Conservation (phyloP, 2,888 invertebrate genomes). For the Lordiphosa andalusiaca region DNA sequence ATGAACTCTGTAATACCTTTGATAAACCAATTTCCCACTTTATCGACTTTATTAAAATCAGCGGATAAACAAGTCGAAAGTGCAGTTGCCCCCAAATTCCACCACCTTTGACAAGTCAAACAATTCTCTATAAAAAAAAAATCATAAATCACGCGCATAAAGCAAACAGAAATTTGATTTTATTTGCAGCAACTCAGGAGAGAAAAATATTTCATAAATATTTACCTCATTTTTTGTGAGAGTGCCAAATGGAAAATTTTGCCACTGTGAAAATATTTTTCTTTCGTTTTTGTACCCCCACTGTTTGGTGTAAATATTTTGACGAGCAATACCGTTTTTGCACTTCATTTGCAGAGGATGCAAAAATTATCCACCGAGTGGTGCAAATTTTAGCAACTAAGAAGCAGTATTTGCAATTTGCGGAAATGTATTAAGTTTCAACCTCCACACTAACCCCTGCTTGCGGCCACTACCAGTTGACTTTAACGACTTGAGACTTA, state of each 20-base stretch:
- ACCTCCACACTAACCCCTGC: not conserved
- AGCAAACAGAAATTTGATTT: conserved; percentile 35
- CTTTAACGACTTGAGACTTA: conserved; percentile 31
- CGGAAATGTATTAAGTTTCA: conserved; percentile 1
- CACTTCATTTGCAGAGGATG: conserved; percentile 30
- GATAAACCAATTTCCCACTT: conserved; percentile 15
- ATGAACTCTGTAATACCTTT: conserved; percentile 40
- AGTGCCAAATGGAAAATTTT: conserved; percentile 12
- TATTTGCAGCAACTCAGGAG: conserved; percentile 24
- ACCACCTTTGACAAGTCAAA: conserved; percentile 19
- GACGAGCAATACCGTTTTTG: conserved; percentile 15
- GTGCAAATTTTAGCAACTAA: conserved; percentile 8
- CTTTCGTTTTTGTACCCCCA: conserved; percentile 25
- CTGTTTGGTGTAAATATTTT: conserved; percentile 39
- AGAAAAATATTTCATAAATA: conserved; percentile 41
- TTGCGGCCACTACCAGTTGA: conserved; percentile 27
- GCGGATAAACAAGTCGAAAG: not conserved
- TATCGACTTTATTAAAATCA: conserved; percentile 10
- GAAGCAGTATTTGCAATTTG: not conserved
- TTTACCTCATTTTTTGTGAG: conserved; percentile 24
- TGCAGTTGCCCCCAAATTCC: not conserved
- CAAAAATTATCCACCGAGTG: conserved; percentile 31
- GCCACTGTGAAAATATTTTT: conserved; percentile 35
- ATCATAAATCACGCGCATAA: conserved; percentile 20
- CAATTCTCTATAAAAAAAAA: conserved; percentile 5